Percentiles rank a stretch among this genome's conserved stretches.
Conservation (phyloP, 2,797 vertebrate species). For the Amazona finschi region DNA sequence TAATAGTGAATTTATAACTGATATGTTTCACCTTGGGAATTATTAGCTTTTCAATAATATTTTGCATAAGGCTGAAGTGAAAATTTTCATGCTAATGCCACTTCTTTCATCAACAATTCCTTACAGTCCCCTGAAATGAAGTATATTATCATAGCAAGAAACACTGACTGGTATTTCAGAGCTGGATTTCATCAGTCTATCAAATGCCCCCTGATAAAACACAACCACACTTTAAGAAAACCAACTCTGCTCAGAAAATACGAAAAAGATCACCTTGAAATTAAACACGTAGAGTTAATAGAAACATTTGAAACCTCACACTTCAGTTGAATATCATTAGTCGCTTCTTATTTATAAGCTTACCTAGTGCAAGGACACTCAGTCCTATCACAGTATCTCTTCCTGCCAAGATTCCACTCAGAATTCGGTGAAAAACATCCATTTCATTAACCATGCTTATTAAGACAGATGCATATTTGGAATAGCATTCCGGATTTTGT, state of each 20-base stretch:
- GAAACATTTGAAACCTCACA: background rate
- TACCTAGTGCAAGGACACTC: constrained; percentile 77
- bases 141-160: background rate
- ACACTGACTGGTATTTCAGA: background rate
- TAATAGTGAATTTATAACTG: background rate
- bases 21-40: background rate
- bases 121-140: background rate
- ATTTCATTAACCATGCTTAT: constrained; percentile 73
- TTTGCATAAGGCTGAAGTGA: background rate
- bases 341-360: background rate
- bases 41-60: background rate
- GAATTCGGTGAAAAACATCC: constrained; percentile 72
- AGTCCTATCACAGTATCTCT: constrained; percentile 75
- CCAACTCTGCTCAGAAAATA: background rate
- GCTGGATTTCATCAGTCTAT: background rate
- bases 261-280: background rate
- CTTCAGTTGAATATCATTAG: background rate
- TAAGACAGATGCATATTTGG: constrained; percentile 69
- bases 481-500: constrained; percentile 77
- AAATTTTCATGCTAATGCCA: background rate
- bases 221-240: background rate
- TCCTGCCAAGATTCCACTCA: constrained; percentile 78
- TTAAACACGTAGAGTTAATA: background rate
- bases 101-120: background rate
- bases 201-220: background rate